These are phyloP conservation scores for Drosophila biarmipes DNA, from an alignment of 1,140 invertebrate genomes.

Conservation along the genomic window DNA sequence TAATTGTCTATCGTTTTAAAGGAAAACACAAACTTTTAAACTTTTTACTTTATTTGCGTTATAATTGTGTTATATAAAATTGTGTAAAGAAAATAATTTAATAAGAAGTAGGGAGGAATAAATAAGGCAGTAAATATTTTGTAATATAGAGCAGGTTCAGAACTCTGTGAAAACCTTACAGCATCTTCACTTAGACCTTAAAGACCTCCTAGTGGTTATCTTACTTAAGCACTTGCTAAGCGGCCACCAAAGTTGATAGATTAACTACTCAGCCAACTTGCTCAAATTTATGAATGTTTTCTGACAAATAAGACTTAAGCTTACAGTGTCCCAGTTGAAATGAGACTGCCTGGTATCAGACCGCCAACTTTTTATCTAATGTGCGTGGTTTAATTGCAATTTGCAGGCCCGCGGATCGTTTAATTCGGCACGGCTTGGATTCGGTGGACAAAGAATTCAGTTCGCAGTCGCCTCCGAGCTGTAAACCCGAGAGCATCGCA, in stretches of 20 bases:
- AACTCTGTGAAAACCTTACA: background rate
- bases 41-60: too few relatives aligned
- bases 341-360: constrained; percentile 17
- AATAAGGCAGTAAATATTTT: too few relatives aligned
- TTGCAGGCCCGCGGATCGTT: constrained; percentile 22
- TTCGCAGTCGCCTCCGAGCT: constrained; percentile 14
- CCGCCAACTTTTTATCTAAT: constrained; percentile 34
- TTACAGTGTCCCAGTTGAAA: constrained; percentile 28
- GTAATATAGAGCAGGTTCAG: too few relatives aligned
- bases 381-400: constrained; percentile 49
- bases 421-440: constrained; percentile 18
- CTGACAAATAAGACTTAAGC: constrained; percentile 31
- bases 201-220: constrained; percentile 12
- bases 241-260: background rate
- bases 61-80: too few relatives aligned
- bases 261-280: background rate
- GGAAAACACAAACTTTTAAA: too few relatives aligned
- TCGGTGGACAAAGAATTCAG: constrained; percentile 15
- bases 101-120: too few relatives aligned
- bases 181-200: background rate
- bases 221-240: constrained; percentile 15
- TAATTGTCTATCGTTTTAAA: too few relatives aligned
- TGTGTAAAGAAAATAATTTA: too few relatives aligned
- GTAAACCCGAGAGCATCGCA: constrained; percentile 2
- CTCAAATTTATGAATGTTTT: constrained; percentile 22